A percentile compares a stretch with the other conserved stretches of the same genome.
Evolutionary conservation across 2,113 vertebrate species (phyloP).

Genomic region (Vombatus ursinus): DNA sequence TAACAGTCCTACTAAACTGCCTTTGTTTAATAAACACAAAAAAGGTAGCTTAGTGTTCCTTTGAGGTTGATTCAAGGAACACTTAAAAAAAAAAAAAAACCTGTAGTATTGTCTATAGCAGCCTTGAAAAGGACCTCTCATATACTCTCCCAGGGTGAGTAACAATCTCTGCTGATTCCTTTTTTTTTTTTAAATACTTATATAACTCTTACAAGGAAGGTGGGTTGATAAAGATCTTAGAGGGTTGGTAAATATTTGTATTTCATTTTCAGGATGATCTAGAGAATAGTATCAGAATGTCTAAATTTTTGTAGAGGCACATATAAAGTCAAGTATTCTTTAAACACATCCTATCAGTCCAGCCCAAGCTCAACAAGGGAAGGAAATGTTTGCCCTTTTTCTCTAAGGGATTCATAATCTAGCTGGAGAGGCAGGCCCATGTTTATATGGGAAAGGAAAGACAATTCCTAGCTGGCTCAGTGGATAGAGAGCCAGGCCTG

Average conservation of each 20-base stretch:
- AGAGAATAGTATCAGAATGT: slow-evolving; percentile 11
- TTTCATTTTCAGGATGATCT: slow-evolving; percentile 24
- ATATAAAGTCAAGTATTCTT: not conserved
- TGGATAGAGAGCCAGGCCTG: not conserved
- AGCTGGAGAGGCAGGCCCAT: not conserved
- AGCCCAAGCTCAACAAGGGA: not conserved
- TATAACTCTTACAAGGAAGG: not conserved
- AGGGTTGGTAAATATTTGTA: slow-evolving; percentile 25
- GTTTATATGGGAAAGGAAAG: not conserved
- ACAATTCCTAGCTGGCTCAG: not conserved
- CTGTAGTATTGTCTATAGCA: not conserved
- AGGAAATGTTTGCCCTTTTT: not conserved
- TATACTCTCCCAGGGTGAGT: not conserved
- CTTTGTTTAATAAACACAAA: slow-evolving; percentile 1
- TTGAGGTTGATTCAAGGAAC: not conserved
- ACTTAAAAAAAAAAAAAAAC: not conserved
- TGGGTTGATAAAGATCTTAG: slow-evolving; percentile 20
- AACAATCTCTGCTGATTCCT: not conserved
- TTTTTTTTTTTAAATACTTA: not conserved
- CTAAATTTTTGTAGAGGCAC: not conserved
- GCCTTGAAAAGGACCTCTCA: not conserved
- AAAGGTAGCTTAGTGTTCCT: slow-evolving; percentile 10
- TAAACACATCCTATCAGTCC: not conserved
- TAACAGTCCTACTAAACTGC: not conserved
- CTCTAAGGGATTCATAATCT: not conserved